These are phyloP conservation scores for Candidula unifasciata DNA, from an alignment of 2,888 invertebrate genomes.

Conservation along the genomic window DNA sequence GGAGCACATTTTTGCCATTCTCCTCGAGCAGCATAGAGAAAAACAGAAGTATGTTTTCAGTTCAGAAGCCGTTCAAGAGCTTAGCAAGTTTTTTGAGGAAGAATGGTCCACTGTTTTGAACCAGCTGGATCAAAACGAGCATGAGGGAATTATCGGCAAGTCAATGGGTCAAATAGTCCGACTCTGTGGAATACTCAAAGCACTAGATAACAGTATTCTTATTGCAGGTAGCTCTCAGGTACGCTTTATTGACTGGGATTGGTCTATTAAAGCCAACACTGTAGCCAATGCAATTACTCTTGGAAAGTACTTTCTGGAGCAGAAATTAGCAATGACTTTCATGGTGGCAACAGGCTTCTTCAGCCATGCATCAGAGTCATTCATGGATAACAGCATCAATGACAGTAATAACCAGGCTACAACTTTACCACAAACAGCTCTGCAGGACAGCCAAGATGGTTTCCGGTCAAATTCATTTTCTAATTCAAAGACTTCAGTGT, in stretches of 20 bases:
- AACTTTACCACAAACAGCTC: conserved; percentile 45
- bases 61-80: conserved; percentile 56
- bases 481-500: background rate
- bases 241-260: conserved; percentile 30
- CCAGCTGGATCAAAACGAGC: conserved; percentile 57
- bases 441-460: conserved; percentile 25
- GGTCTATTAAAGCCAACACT: conserved; percentile 51
- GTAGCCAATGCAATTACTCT: conserved; percentile 53
- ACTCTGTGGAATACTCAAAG: conserved; percentile 58
- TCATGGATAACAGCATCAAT: conserved; percentile 27
- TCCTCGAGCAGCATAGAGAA: conserved; percentile 52
- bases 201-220: conserved; percentile 43
- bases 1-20: conserved; percentile 50
- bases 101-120: conserved; percentile 58
- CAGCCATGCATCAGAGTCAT: conserved; percentile 29
- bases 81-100: conserved; percentile 57
- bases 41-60: conserved; percentile 53
- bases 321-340: conserved; percentile 59
- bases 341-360: conserved; percentile 56
- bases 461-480: background rate
- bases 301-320: conserved; percentile 60
- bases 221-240: background rate
- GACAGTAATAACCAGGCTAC: conserved; percentile 29
- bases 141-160: conserved; percentile 56
- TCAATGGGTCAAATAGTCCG: conserved; percentile 59